Conservation (phyloP, 1,140 invertebrate genomes). For the Dendroctonus ponderosae region DNA sequence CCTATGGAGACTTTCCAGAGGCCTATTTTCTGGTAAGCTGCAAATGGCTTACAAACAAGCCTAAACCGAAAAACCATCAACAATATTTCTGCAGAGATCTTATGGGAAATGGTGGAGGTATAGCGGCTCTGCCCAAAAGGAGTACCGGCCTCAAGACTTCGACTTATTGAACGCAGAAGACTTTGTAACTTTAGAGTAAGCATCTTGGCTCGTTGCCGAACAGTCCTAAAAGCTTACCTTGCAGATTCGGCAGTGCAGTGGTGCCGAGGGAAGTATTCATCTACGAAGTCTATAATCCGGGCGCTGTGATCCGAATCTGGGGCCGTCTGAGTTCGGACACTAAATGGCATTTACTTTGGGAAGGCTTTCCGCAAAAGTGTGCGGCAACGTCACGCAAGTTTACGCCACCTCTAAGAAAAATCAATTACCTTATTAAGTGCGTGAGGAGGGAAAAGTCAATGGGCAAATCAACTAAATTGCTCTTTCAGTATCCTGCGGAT, state of each 20-base stretch:
- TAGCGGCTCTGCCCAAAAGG: slow-evolving; percentile 65
- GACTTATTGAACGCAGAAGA: slow-evolving; percentile 71
- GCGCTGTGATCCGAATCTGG: slow-evolving; percentile 80
- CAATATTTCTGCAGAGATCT: slow-evolving; percentile 65
- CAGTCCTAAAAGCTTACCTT: slow-evolving; percentile 34
- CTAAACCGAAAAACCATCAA: neutral
- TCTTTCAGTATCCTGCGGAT: slow-evolving; percentile 67
- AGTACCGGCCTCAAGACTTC: slow-evolving; percentile 75
- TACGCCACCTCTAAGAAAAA: slow-evolving; percentile 65
- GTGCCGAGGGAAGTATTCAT: slow-evolving; percentile 75
- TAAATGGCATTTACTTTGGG: slow-evolving; percentile 76
- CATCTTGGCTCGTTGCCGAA: neutral
- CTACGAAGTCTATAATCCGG: slow-evolving; percentile 90
- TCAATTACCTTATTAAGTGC: slow-evolving; percentile 66
- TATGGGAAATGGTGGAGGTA: slow-evolving; percentile 88
- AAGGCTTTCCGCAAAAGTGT: slow-evolving; percentile 64
- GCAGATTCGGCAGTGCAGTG: slow-evolving; percentile 72
- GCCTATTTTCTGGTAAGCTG: slow-evolving; percentile 80
- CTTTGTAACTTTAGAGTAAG: slow-evolving; percentile 69
- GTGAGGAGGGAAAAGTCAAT: neutral
- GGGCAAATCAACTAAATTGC: neutral
- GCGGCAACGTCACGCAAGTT: slow-evolving; percentile 70
- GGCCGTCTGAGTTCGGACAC: slow-evolving; percentile 56
- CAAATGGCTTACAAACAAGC: neutral
- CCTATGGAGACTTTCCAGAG: slow-evolving; percentile 87